Base-by-base conservation (phyloP, 2,113 vertebrate genomes). In the Scomber japonicus region DNA sequence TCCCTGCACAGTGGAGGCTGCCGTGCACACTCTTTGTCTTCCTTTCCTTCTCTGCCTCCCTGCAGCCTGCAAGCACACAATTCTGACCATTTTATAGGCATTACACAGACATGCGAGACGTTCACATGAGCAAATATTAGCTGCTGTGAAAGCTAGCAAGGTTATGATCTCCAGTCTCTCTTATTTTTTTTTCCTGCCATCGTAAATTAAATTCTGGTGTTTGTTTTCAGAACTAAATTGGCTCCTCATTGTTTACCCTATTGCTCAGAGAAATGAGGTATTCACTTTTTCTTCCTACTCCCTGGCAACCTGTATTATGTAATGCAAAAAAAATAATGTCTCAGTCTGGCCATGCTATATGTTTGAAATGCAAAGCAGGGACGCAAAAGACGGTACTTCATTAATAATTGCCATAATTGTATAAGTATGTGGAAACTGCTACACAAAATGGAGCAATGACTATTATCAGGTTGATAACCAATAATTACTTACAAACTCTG, bases 381-480 rank as follows among this genome's bases (percentile, higher is more conserved):
- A 67, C 30, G 10, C 77, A 56, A 30, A 40, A 64, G 49, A 64
- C 72, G 11, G 13, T 2, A 60, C 78, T 60, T 81, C 62, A 61
- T 85, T 89, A 88, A 90, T 90, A 89, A 91, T 87, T 78, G 71
- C 72, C 78, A 66, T 95, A 92, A 93, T 94, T 91, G 90, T 92
- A 85, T 92, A 93, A 89, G 82, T 92, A 87, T 77, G 88, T 85
- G 81, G 90, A 91, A 87, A 89, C 78, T 59, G 82, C 86, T 65
- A 75, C 69, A 87, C 84, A 84, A 90, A 94, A 90, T 88, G 80
- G 86, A 89, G 90, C 85, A 91, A 92, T 90, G 86, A 91, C 93
- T 94, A 76, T 94, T 92, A 94, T 95, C 92, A 91, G 90, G 88
- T 86, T 94, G 93, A 93, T 92, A 94, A 91, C 93, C 89, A 83